Percentiles rank a stretch among this genome's conserved stretches.
Evolutionary conservation across 2,888 invertebrate genomes (phyloP).

Genomic region (Mythimna lalbum): DNA sequence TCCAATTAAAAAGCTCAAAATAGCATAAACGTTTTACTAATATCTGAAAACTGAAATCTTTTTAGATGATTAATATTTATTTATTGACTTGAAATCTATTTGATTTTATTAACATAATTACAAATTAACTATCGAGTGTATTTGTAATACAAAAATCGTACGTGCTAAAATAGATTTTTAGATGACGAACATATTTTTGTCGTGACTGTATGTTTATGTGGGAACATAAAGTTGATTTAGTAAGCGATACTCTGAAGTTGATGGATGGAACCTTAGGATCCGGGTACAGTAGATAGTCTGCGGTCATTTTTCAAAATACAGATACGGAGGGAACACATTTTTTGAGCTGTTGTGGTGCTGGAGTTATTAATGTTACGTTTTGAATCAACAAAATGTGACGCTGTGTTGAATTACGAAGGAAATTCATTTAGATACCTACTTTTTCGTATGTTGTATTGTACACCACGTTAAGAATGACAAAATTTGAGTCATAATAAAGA

Average conservation of each 20-base stretch:
- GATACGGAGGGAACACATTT: conserved; percentile 38
- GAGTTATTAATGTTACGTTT: conserved; percentile 39
- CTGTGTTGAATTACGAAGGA: background rate
- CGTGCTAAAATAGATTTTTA: background rate
- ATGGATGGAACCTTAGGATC: conserved; percentile 50
- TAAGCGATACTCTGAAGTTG: conserved; percentile 59
- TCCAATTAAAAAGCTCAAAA: background rate
- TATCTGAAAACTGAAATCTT: background rate
- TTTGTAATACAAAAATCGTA: no score
- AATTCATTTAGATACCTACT: no score
- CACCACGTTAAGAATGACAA: no score
- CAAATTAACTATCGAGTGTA: no score
- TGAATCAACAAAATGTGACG: background rate
- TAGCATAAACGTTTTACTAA: background rate
- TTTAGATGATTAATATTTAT: background rate
- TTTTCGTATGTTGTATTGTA: no score
- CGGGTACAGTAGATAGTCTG: conserved; percentile 40
- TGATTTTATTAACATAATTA: background rate
- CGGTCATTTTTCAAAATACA: conserved; percentile 56
- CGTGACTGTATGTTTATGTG: conserved; percentile 22
- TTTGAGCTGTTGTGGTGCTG: conserved; percentile 21
- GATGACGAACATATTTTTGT: background rate
- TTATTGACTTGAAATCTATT: background rate
- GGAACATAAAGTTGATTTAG: conserved; percentile 52
- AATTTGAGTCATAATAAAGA: no score